Evolutionary conservation across 2,888 invertebrate species (phyloP).

Genomic region (Subacronicta megacephala): DNA sequence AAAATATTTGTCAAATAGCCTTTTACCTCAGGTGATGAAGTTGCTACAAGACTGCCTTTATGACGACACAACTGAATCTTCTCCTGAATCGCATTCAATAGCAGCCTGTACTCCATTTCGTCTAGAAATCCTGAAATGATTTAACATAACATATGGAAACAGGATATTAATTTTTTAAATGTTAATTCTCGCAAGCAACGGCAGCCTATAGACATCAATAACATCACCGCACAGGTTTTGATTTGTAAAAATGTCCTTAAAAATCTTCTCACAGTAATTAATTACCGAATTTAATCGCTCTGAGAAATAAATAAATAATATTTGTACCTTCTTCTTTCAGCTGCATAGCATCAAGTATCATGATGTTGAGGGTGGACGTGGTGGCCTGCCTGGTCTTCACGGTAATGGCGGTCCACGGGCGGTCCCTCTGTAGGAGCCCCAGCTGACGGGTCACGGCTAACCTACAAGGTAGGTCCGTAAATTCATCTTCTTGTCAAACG

Average conservation of each 20-base stretch:
- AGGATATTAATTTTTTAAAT: too few relatives aligned
- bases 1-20: too few relatives aligned
- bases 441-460: slow-evolving; percentile 84
- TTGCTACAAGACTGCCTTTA: slow-evolving; percentile 83
- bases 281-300: too few relatives aligned
- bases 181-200: too few relatives aligned
- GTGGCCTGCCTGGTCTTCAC: slow-evolving; percentile 91
- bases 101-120: slow-evolving; percentile 87
- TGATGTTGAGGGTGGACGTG: slow-evolving; percentile 89
- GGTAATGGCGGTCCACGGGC: slow-evolving; percentile 91
- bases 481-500: too few relatives aligned
- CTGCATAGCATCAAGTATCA: slow-evolving; percentile 87
- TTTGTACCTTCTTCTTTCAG: slow-evolving; percentile 87
- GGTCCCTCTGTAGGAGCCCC: slow-evolving; percentile 88
- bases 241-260: too few relatives aligned
- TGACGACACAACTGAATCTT: slow-evolving; percentile 86
- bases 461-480: slow-evolving; percentile 52
- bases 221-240: too few relatives aligned
- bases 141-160: too few relatives aligned
- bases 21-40: slow-evolving; percentile 86
- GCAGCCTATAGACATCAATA: too few relatives aligned
- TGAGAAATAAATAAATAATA: too few relatives aligned
- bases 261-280: too few relatives aligned
- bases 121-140: slow-evolving; percentile 86
- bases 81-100: slow-evolving; percentile 87